A percentile compares a stretch with the other conserved stretches of the same genome.
These are phyloP conservation scores for Brachypterus glaber DNA, from an alignment of 2,888 invertebrate species.

Conservation along the genomic window DNA sequence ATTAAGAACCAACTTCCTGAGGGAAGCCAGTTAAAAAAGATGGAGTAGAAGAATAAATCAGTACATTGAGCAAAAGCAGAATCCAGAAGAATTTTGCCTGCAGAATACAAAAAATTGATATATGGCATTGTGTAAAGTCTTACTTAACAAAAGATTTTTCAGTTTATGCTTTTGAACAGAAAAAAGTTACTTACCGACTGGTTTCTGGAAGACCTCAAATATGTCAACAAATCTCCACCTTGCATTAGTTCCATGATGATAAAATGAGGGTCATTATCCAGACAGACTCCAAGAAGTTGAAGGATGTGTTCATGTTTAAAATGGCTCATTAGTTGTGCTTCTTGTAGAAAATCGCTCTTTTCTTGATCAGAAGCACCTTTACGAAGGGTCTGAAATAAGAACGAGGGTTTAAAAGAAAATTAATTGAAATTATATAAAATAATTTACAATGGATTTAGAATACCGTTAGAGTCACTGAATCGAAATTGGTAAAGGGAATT, in stretches of 20 bases:
- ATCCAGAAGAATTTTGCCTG: no score
- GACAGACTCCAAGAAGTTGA: constrained; percentile 84
- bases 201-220: constrained; percentile 72
- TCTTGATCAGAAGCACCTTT: constrained; percentile 87
- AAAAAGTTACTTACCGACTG: constrained; percentile 55
- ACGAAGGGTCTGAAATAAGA: constrained; percentile 60
- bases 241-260: constrained; percentile 97
- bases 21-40: no score
- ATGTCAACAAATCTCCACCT: constrained; percentile 88
- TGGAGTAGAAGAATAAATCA: no score
- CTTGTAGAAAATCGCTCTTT: constrained; percentile 89
- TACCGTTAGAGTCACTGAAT: no score
- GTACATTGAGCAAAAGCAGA: no score
- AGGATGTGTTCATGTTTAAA: constrained; percentile 95
- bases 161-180: no score
- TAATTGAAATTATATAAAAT: neutral
- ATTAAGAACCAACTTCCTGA: no score
- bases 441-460: no score
- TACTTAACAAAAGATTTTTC: no score
- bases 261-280: constrained; percentile 87
- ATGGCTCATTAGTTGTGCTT: constrained; percentile 94
- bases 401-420: constrained; percentile 3
- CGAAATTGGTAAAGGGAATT: no score
- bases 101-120: no score
- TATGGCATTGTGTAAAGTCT: no score